A percentile compares a stretch with the other conserved stretches of the same genome.
Conservation (phyloP, 2,888 invertebrate genomes). For the Lamproptera curius region DNA sequence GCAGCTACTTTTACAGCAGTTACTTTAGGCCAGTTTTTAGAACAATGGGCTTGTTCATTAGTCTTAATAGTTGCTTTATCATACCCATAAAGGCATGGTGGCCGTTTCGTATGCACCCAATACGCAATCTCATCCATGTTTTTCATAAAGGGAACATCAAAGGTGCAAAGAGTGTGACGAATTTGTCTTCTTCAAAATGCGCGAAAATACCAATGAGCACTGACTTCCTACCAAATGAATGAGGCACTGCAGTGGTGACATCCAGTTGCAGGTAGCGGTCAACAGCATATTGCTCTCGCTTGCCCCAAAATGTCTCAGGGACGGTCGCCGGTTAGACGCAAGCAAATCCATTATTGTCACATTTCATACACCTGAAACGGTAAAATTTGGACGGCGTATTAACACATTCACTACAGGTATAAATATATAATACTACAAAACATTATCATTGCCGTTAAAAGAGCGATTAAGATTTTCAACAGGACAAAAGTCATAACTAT, state of each 20-base stretch:
- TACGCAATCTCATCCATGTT: constrained; percentile 70
- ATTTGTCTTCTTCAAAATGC: constrained; percentile 9
- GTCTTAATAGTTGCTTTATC: constrained; percentile 51
- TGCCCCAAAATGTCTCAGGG: constrained; percentile 33
- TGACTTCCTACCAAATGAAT: constrained; percentile 34
- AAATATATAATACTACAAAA: no score
- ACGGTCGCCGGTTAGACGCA: constrained; percentile 30
- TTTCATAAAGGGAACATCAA: constrained; percentile 58
- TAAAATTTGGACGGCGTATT: no score
- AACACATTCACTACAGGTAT: no score
- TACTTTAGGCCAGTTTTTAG: constrained; percentile 43
- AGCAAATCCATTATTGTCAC: constrained; percentile 42
- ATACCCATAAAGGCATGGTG: constrained; percentile 66
- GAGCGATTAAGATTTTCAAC: no score
- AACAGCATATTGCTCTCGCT: constrained; percentile 36
- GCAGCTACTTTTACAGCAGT: constrained; percentile 35
- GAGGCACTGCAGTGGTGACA: constrained; percentile 39
- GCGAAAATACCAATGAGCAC: constrained; percentile 22
- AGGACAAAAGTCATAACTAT: no score
- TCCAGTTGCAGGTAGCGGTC: constrained; percentile 40
- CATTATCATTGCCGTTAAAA: no score
- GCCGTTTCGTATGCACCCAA: constrained; percentile 67
- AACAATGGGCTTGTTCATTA: constrained; percentile 44
- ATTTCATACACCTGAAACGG: constrained; percentile 59
- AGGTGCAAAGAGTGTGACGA: constrained; percentile 3